These are phyloP conservation scores for Pandemis corylana DNA, from an alignment of 2,888 invertebrate genomes.

Conservation along the genomic window DNA sequence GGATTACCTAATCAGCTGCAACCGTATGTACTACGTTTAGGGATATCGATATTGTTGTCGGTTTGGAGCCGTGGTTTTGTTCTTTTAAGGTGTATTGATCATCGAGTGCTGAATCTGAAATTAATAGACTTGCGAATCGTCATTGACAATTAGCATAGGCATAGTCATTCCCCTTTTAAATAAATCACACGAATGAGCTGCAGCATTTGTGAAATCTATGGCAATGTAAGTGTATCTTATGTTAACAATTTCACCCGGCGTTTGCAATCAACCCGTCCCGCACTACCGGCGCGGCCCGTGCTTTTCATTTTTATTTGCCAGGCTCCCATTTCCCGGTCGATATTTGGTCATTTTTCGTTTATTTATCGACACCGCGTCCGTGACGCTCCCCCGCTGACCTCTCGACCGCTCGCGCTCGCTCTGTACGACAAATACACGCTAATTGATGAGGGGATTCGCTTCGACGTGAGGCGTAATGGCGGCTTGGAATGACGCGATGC, in stretches of 20 bases:
- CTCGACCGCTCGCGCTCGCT: conserved; percentile 17
- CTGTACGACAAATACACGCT: conserved; percentile 22
- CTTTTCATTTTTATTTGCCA: conserved; percentile 2
- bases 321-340: conserved; percentile 31
- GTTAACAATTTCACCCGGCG: no score
- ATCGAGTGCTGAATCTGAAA: no score
- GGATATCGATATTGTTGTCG: not conserved
- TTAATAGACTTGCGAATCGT: no score
- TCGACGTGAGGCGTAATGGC: not conserved
- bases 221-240: no score
- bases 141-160: not conserved
- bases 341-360: conserved; percentile 32
- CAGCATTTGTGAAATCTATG: not conserved
- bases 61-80: not conserved
- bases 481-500: not conserved
- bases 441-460: conserved; percentile 21
- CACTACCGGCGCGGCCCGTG: not conserved
- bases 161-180: not conserved
- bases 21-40: not conserved
- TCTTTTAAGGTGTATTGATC: no score
- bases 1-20: conserved; percentile 12
- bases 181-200: not conserved
- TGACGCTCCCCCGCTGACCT: conserved; percentile 30
- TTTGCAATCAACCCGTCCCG: not conserved
- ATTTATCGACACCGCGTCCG: conserved; percentile 30